These are phyloP conservation scores for Cheilosia impressa DNA, from an alignment of 2,888 invertebrate genomes.

Conservation along the genomic window DNA sequence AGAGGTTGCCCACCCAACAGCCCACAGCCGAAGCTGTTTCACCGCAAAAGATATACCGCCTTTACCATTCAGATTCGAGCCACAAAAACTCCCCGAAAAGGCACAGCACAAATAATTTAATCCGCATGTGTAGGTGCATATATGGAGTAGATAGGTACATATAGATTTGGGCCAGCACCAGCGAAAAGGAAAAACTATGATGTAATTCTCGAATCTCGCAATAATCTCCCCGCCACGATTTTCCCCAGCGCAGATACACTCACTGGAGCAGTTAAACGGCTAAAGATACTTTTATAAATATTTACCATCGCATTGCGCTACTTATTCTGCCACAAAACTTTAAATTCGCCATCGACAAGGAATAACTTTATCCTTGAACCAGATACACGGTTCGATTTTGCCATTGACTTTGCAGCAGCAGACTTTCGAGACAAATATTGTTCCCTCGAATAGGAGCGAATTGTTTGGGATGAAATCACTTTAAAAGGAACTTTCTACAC, in stretches of 20 bases:
- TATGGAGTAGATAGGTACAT: constrained; percentile 1
- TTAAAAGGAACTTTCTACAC: constrained; percentile 2
- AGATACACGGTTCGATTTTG: constrained; percentile 67
- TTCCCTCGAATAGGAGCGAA: not conserved
- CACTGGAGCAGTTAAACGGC: not conserved
- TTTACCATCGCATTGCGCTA: constrained; percentile 48
- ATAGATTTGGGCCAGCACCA: constrained; percentile 25
- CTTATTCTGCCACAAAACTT: constrained; percentile 30
- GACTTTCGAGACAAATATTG: constrained; percentile 42
- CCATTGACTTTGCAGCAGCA: constrained; percentile 65
- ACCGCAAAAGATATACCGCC: constrained; percentile 38
- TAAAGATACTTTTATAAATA: constrained; percentile 15
- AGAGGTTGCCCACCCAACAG: constrained; percentile 20
- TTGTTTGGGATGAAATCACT: constrained; percentile 7
- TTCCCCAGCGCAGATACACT: constrained; percentile 19
- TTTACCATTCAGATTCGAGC: constrained; percentile 28
- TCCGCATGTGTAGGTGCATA: constrained; percentile 58
- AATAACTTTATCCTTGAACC: constrained; percentile 71
- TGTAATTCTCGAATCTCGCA: constrained; percentile 50
- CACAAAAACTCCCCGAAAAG: constrained; percentile 32
- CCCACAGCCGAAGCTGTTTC: constrained; percentile 22
- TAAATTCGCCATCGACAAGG: constrained; percentile 36
- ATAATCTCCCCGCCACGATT: constrained; percentile 2
- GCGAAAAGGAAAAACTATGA: constrained; percentile 61
- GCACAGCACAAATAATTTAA: constrained; percentile 52